These are phyloP conservation scores for Sminthopsis crassicaudata DNA, from an alignment of 2,113 vertebrate species.

Conservation along the genomic window DNA sequence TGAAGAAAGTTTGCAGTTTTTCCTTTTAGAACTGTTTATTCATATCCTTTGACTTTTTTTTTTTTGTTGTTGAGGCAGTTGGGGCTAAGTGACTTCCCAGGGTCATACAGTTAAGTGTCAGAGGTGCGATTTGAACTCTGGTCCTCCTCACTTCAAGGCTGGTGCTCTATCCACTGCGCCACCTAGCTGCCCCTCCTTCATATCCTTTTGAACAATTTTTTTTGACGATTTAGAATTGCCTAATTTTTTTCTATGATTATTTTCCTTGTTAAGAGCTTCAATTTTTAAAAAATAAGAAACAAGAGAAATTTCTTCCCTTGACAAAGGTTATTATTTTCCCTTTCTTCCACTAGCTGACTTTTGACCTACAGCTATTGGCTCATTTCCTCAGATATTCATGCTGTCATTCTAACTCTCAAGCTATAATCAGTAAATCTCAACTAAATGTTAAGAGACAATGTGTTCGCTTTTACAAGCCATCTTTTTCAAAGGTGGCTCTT, in stretches of 20 bases:
- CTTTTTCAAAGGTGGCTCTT: not conserved
- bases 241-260: not conserved
- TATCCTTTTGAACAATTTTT: no score
- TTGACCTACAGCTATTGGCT: not conserved
- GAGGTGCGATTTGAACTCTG: no score
- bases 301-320: not conserved
- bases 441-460: not conserved
- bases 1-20: not conserved
- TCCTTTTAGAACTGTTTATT: not conserved
- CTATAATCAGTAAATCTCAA: not conserved
- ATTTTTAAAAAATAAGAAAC: not conserved
- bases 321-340: not conserved
- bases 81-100: no score
- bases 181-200: no score
- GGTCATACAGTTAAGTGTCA: no score
- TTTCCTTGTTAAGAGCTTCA: not conserved
- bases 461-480: not conserved
- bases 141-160: no score
- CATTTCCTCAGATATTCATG: not conserved
- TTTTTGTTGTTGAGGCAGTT: no score
- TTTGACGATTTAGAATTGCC: not conserved
- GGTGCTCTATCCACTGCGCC: no score
- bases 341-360: not conserved
- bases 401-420: not conserved
- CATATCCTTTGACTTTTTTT: not conserved